Percentiles rank a stretch among this genome's conserved stretches.
Evolutionary conservation across 2,888 invertebrate species (phyloP).

Genomic region (Volucella bombylans): DNA sequence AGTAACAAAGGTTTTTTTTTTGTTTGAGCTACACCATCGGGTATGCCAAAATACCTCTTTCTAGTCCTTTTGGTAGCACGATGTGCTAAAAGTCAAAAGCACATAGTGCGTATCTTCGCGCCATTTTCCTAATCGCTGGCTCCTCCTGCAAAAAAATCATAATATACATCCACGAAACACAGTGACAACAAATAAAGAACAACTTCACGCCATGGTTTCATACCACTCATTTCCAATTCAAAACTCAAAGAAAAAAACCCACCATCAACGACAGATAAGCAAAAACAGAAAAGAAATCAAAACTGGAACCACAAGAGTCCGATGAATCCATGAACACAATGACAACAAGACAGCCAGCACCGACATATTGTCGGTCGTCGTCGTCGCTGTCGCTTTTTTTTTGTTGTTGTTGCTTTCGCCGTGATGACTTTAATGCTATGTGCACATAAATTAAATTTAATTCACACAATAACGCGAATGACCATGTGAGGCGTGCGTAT

Average conservation of each 20-base stretch:
- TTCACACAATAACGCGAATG: constrained; percentile 70
- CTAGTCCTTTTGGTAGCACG: too few relatives aligned
- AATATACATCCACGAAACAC: constrained; percentile 13
- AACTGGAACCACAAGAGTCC: constrained; percentile 40
- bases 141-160: constrained; percentile 46
- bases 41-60: too few relatives aligned
- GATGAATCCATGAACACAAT: constrained; percentile 14
- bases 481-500: constrained; percentile 67
- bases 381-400: too few relatives aligned
- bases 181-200: constrained; percentile 2
- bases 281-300: constrained; percentile 9
- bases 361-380: background rate
- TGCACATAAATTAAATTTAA: constrained; percentile 70
- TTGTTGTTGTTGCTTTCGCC: constrained; percentile 2
- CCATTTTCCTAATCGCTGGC: constrained; percentile 48
- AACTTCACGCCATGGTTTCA: background rate
- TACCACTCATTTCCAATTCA: constrained; percentile 35
- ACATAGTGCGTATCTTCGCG: constrained; percentile 4
- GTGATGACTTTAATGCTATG: constrained; percentile 55
- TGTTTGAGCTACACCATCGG: too few relatives aligned
- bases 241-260: constrained; percentile 26
- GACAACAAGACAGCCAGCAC: background rate
- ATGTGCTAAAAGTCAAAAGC: too few relatives aligned
- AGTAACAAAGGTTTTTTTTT: too few relatives aligned
- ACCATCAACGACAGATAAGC: background rate